Evolutionary conservation across 1,140 invertebrate species (phyloP).

Genomic region (Lamellibrachia luymesi): DNA sequence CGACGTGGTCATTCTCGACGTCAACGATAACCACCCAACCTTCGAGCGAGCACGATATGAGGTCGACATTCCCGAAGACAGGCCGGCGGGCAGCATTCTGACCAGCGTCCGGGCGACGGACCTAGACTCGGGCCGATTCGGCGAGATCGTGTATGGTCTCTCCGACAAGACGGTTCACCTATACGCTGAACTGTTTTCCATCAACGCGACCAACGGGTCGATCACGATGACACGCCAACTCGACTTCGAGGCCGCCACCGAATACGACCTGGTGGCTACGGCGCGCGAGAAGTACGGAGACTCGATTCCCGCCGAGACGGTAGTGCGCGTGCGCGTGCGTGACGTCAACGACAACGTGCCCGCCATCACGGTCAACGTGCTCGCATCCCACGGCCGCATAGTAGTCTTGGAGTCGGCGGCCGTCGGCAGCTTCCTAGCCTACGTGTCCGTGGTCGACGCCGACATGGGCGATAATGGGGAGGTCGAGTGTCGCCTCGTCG

Average conservation of each 20-base stretch:
- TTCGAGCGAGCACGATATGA: slow-evolving; percentile 21
- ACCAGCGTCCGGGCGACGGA: slow-evolving; percentile 20
- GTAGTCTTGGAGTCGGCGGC: neutral
- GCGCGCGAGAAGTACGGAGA: slow-evolving; percentile 2
- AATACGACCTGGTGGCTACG: slow-evolving; percentile 2
- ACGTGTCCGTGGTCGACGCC: slow-evolving; percentile 18
- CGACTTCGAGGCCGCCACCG: slow-evolving; percentile 6
- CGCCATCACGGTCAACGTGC: slow-evolving; percentile 24
- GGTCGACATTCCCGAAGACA: slow-evolving; percentile 16
- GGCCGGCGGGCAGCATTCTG: neutral
- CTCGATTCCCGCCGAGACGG: slow-evolving; percentile 18
- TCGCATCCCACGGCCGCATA: neutral
- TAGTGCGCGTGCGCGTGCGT: slow-evolving; percentile 14
- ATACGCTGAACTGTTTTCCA: slow-evolving; percentile 22
- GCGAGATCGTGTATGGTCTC: slow-evolving; percentile 14
- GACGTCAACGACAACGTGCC: slow-evolving; percentile 31
- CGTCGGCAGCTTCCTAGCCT: slow-evolving; percentile 11
- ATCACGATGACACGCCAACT: neutral
- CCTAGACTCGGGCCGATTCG: slow-evolving; percentile 21
- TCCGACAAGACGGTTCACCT: slow-evolving; percentile 2
- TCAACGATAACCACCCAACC: slow-evolving; percentile 26
- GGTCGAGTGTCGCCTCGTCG: neutral
- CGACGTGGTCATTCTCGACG: slow-evolving; percentile 21
- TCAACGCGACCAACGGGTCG: slow-evolving; percentile 17
- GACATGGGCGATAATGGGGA: slow-evolving; percentile 16